Evolutionary conservation across 2,888 invertebrate genomes (phyloP), one percentile per base, ranked within the genome.

Genomic region (Tineola bisselliella): DNA sequence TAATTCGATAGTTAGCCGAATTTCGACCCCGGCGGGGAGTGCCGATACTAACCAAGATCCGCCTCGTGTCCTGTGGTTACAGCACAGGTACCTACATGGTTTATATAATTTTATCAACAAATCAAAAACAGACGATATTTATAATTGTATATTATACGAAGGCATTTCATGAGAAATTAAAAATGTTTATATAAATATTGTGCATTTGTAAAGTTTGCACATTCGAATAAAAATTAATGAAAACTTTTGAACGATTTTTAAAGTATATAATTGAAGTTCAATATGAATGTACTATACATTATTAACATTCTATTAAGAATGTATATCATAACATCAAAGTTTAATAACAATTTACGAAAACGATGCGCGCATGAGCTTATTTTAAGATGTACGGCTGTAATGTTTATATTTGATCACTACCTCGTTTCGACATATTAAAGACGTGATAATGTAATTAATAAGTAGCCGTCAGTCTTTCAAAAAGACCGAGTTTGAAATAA

Each of bases 401-500:
- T 48, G 48, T 17, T 48, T 17, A 3, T 48, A 48, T 38, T n/a
- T 2, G 48, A 48, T 48, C 15, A 48, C 17, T 48, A 48, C 48
- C 48, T 48, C 17, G 48, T 48, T 17, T 48, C 48, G 48, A 54
- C 25, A 54, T 54, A 25, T 54, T 54, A 18, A 54, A 25, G 54
- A 52, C 18, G 52, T 25, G 17, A 25, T 54, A 19, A 54, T 19
- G 18, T 25, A 48, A 56, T 25, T 25, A 25, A 25, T 25, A 25
- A 25, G 25, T 25, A 56, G 56, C 33, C 19, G 33, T 19, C 58
- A 48, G 60, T 60, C 60, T 48, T 60, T 60, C 31, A 31, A 15
- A 48, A 60, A 60, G 60, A 60, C 48, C 31, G 44, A 25, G 15
- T 25, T 13, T 31, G 25, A 86, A 86, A 80, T 80, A 82, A 82